Conservation (phyloP, 2,113 vertebrate genomes). For the Scomber japonicus region DNA sequence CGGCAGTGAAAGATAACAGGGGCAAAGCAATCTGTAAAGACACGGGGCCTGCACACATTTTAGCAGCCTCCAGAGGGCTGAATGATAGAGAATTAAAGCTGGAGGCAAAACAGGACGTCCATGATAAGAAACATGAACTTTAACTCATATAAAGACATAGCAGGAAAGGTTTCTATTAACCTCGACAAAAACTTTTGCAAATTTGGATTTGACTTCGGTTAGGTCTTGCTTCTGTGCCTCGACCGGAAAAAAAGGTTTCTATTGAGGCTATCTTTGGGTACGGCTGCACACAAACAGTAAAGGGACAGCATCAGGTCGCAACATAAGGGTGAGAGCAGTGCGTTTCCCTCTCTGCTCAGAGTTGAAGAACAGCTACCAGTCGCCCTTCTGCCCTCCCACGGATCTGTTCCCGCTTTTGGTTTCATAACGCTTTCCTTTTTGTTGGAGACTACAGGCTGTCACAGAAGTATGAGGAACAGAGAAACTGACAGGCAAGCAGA, state of each 20-base stretch:
- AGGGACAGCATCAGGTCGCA: slow-evolving; percentile 6
- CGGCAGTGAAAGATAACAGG: slow-evolving; percentile 51
- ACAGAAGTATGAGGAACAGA: slow-evolving; percentile 76
- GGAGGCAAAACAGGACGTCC: slow-evolving; percentile 12
- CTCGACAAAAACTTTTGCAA: slow-evolving; percentile 26
- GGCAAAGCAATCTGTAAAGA: slow-evolving; percentile 48
- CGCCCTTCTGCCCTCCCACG: slow-evolving; percentile 54
- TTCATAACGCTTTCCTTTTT: slow-evolving; percentile 47
- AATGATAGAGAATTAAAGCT: slow-evolving; percentile 29
- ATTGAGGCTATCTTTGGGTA: slow-evolving; percentile 6
- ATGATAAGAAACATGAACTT: slow-evolving; percentile 51
- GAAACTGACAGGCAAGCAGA: slow-evolving; percentile 79
- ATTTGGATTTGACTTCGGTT: slow-evolving; percentile 25
- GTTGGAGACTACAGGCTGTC: slow-evolving; percentile 72
- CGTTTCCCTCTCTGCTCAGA: slow-evolving; percentile 25
- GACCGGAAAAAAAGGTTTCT: background rate
- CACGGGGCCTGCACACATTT: slow-evolving; percentile 16
- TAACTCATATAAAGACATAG: slow-evolving; percentile 24
- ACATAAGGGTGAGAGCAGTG: slow-evolving; percentile 17
- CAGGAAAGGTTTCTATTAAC: slow-evolving; percentile 42
- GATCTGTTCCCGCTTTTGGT: slow-evolving; percentile 44
- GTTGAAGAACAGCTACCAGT: slow-evolving; percentile 32
- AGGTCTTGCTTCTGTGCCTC: slow-evolving; percentile 13
- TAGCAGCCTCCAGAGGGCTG: slow-evolving; percentile 43
- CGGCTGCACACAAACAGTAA: slow-evolving; percentile 8